Evolutionary conservation across 2,888 invertebrate genomes (phyloP), one percentile per base, ranked within the genome.

Genomic region (Villa cingulata): DNA sequence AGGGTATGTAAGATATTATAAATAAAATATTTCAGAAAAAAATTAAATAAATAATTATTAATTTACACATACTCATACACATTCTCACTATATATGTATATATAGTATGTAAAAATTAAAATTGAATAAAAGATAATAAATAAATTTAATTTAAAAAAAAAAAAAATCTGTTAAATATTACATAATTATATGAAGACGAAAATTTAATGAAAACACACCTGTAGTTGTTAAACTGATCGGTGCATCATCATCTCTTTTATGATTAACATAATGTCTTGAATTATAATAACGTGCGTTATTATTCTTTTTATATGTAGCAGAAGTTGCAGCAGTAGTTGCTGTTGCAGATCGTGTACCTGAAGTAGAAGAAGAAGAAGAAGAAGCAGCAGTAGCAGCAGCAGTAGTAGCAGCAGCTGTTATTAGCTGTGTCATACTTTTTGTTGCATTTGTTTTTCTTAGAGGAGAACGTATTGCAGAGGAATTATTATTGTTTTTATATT

Each of bases 391-490:
- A 54, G 57, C 55, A 54, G 50, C 55, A 56, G 54, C 53, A 55
- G 52, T 63, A 53, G 72, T 71, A 57, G 66, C 66, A 58, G 62
- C 51, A 38, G 55, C 53, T 59, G 65, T 61, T 63, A 63, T 60
- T 58, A 74, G 65, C 57, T 72, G 72, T 57, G 70, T 66, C 72
- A 74, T 73, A 67, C 74, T 74, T 62, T 69, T 69, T 58, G 70
- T 65, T 53, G 67, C 62, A 53, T 67, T 66, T 47, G 62, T 60
- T 57, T 63, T 66, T 54, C 60, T 60, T 56, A 68, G 56, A 46
- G 64, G 64, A n/a, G n/a, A n/a, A 51, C 66, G 64, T 55, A 64
- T 63, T 55, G 58, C 59, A 53, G 56, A 61, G 53, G 62, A 62
- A 43, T 62, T 62, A 54, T 61, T 62, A 53, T 63, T 64, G 54